Evolutionary conservation across 2,888 invertebrate species (phyloP), one percentile per base, ranked within the genome.

Genomic region (Anthophora plumipes): DNA sequence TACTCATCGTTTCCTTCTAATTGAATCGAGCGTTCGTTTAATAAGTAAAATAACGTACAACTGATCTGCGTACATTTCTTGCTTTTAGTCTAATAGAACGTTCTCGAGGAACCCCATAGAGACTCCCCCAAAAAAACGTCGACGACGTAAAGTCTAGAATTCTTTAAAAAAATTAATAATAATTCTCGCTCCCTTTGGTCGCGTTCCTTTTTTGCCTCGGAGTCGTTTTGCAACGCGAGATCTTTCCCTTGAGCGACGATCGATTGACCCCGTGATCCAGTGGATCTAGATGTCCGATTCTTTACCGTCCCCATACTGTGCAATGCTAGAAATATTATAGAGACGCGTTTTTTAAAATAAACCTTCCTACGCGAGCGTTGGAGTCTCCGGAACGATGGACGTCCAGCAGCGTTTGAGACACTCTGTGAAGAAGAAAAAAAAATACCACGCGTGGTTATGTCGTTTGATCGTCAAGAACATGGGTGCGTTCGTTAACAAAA

Each of bases 251-350:
- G 17, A 52, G 4, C 7, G 31, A 55, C 31, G 39, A 59, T 41
- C 39, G 59, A 66, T 55, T 31, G 31, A 4, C n/a, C n/a, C n/a
- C 48, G 54, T 39, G 54, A 41, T 57, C 43, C 67, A 67, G 39
- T 57, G 31, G 43, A 73, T 85, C 66, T 74, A 73, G 71, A 39
- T n/a, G 63, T 76, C 48, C 55, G 70, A 83, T 77, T 76, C 72
- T 76, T 72, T 78, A 73, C 80, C 85, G 85, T 83, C 78, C 80
- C 55, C 37, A 25, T 69, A 73, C 73, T 82, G 89, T 89, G 89
- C 89, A 89, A 89, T 89, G 84, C 66, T 88, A 89, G 87, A 82
- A 71, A 78, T 31, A 31, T 77, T 88, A 88, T 52, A 67, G 17
- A 83, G 84, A 72, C n/a, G 67, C 73, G 59, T 70, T 61, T 25